phyloP scores from a whole-genome alignment of 1,140 invertebrate genomes.

The Pentalonia nigronervosa region DNA sequence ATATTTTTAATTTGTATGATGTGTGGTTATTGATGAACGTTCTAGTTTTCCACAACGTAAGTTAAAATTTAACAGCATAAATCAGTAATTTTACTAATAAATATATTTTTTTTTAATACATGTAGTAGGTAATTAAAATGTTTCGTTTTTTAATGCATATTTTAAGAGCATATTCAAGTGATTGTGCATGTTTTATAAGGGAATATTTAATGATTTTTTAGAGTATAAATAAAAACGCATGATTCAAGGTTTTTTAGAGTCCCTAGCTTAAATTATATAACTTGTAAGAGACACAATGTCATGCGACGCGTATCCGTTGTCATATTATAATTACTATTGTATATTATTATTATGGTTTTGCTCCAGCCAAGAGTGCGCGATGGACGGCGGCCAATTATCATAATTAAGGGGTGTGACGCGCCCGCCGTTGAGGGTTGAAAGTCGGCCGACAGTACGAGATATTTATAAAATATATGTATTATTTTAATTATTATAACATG shows the following conservation, averaged over 20 bases:
- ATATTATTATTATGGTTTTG: not conserved
- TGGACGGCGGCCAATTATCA: not conserved
- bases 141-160: too few species aligned
- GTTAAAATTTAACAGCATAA: too few species aligned
- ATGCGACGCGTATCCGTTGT: not conserved
- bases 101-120: too few species aligned
- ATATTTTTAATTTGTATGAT: too few species aligned
- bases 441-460: not conserved
- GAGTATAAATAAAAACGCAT: too few species aligned
- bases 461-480: not conserved
- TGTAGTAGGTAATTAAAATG: too few species aligned
- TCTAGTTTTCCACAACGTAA: too few species aligned
- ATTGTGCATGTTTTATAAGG: too few species aligned
- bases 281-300: not conserved
- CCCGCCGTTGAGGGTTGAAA: not conserved
- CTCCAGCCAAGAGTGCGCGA: not conserved
- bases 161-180: too few species aligned
- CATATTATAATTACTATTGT: not conserved
- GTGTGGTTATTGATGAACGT: too few species aligned
- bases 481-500: not conserved
- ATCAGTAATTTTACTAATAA: too few species aligned
- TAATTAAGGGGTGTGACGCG: not conserved
- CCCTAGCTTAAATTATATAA: not conserved
- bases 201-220: too few species aligned
- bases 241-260: not conserved